phyloP scores from a whole-genome alignment of 2,113 vertebrate species.

The Passerina amoena region DNA sequence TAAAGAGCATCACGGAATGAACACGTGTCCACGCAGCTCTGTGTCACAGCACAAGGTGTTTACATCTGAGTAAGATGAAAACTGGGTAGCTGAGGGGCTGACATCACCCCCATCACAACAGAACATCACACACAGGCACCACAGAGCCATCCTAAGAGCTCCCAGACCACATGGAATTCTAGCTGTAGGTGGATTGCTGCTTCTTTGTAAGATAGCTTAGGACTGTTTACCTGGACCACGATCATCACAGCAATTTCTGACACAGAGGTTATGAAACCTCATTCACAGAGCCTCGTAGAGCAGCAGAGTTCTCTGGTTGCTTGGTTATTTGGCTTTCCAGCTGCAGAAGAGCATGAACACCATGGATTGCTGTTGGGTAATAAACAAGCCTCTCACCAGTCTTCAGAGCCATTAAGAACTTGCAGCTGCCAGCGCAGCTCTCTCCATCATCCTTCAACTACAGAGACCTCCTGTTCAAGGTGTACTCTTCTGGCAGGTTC shows the following conservation, averaged over 20 bases:
- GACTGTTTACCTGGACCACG: not conserved
- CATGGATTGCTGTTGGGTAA: not conserved
- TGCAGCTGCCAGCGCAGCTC: not conserved
- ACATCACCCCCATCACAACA: not conserved
- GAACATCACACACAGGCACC: fast-evolving
- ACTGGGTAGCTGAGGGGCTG: not conserved
- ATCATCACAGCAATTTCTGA: not conserved
- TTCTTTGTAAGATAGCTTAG: not conserved
- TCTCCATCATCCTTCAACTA: not conserved
- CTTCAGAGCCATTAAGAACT: not conserved
- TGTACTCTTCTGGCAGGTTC: not conserved
- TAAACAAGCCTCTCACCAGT: not conserved
- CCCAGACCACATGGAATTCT: not conserved
- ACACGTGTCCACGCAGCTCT: not conserved
- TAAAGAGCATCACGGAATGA: not conserved
- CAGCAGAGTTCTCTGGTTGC: not conserved
- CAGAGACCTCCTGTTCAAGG: not conserved
- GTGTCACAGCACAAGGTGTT: not conserved
- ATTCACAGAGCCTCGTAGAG: not conserved
- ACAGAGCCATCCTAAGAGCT: not conserved
- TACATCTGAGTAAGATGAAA: not conserved
- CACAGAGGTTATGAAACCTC: not conserved
- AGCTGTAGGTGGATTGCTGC: not conserved
- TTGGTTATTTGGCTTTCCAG: not conserved
- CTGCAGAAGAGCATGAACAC: not conserved